These are phyloP conservation scores for Tychaedon coryphoeus DNA, from an alignment of 2,113 vertebrate species.

Conservation along the genomic window DNA sequence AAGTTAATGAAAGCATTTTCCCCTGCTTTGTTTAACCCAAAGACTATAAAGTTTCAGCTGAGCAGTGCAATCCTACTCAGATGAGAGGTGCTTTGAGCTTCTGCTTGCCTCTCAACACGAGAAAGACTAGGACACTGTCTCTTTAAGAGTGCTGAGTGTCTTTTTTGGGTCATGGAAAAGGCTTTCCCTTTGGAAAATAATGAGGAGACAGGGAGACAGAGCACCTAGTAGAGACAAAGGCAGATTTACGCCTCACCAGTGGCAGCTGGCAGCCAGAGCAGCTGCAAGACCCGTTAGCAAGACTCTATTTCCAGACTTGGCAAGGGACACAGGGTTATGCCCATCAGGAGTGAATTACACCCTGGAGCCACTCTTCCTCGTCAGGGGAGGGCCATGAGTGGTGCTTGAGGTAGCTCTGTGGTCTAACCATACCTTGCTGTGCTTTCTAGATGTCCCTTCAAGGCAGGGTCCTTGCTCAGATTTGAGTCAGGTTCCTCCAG, in stretches of 20 bases:
- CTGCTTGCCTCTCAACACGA: neutral
- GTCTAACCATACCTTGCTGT: neutral
- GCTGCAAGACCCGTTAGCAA: neutral
- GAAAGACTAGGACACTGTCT: neutral
- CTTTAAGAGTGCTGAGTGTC: neutral
- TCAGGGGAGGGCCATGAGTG: neutral
- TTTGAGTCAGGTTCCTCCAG: neutral
- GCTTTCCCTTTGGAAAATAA: neutral
- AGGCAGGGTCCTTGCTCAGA: neutral
- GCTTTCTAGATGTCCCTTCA: neutral
- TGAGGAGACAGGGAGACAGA: neutral
- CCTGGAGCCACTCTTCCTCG: neutral
- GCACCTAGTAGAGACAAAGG: neutral
- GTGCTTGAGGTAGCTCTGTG: neutral
- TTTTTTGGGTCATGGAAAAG: neutral
- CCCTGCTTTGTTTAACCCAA: conserved; percentile 13
- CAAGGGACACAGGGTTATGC: neutral
- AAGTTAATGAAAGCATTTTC: conserved; percentile 32
- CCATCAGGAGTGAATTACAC: neutral
- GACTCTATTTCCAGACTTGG: neutral
- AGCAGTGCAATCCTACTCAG: neutral
- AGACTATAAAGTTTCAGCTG: conserved; percentile 18
- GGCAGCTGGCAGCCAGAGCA: neutral
- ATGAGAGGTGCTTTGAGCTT: neutral
- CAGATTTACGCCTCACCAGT: neutral